Conservation (phyloP, 2,797 vertebrate species). For the Chelon labrosus region DNA sequence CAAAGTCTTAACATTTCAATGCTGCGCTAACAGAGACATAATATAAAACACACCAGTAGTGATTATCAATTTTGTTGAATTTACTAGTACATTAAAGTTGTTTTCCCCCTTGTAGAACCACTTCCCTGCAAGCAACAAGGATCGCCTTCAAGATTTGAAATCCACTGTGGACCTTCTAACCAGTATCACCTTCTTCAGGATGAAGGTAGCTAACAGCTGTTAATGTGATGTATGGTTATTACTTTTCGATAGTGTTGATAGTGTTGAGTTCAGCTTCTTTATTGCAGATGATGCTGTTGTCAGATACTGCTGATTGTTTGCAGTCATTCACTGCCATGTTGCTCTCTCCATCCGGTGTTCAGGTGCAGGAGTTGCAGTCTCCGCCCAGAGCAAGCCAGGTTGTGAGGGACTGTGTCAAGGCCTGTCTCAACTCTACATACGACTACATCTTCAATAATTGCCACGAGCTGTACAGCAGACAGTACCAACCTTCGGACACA, state of each 20-base stretch:
- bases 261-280: too few relatives aligned
- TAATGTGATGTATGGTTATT: accelerated
- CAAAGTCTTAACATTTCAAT: background rate
- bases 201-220: slow-evolving; percentile 90
- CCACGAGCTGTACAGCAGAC: slow-evolving; percentile 94
- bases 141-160: slow-evolving; percentile 96
- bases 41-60: background rate
- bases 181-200: slow-evolving; percentile 99
- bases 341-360: slow-evolving; percentile 41
- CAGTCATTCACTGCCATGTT: slow-evolving; percentile 2
- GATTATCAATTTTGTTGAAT: background rate
- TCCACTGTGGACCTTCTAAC: slow-evolving; percentile 98
- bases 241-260: background rate
- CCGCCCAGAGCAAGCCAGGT: slow-evolving; percentile 99
- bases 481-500: slow-evolving; percentile 91
- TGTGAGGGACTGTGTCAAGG: slow-evolving; percentile 97
- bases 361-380: slow-evolving; percentile 99
- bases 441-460: slow-evolving; percentile 99
- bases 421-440: slow-evolving; percentile 98
- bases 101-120: slow-evolving; percentile 88
- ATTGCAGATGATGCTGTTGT: background rate
- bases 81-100: background rate
- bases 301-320: background rate
- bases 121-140: slow-evolving; percentile 96
- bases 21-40: background rate